Conservation (phyloP, 92 coral and sea anemone genomes). For the Epizoanthus fatuus region DNA sequence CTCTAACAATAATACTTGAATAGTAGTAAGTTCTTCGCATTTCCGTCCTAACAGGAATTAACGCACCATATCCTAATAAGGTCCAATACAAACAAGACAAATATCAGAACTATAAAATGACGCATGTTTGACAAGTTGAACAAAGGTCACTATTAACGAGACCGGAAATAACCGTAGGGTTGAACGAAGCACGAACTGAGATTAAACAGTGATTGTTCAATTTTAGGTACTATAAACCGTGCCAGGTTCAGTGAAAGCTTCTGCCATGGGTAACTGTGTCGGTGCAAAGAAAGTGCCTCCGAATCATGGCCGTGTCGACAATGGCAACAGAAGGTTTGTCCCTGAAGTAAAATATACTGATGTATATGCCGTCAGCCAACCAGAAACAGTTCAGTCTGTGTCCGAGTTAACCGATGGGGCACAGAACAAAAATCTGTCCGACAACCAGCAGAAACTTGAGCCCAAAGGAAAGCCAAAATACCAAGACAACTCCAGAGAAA, state of each 20-base stretch:
- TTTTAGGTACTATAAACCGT: not conserved
- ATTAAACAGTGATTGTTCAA: not conserved
- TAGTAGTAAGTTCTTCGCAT: not conserved
- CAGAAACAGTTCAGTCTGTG: conserved; percentile 20
- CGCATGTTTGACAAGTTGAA: conserved; percentile 10
- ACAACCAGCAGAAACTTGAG: not conserved
- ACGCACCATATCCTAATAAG: not conserved
- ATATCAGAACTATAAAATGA: not conserved
- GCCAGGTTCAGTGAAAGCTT: not conserved
- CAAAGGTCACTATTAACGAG: not conserved
- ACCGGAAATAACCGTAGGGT: conserved; percentile 7
- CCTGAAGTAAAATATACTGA: conserved; percentile 20
- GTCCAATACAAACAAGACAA: not conserved
- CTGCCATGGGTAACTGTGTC: conserved; percentile 38
- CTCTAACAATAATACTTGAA: not conserved
- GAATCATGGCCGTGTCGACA: not conserved
- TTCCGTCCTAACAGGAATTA: not conserved
- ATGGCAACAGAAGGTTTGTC: not conserved
- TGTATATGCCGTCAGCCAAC: not conserved
- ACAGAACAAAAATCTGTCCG: conserved; percentile 2
- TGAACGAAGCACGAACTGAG: not conserved
- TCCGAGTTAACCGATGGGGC: not conserved
- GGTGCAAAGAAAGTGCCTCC: conserved; percentile 21
- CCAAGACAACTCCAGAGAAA: not conserved
- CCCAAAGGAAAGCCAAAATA: not conserved